phyloP scores from a whole-genome alignment of 1,140 invertebrate genomes.

The Galleria mellonella region DNA sequence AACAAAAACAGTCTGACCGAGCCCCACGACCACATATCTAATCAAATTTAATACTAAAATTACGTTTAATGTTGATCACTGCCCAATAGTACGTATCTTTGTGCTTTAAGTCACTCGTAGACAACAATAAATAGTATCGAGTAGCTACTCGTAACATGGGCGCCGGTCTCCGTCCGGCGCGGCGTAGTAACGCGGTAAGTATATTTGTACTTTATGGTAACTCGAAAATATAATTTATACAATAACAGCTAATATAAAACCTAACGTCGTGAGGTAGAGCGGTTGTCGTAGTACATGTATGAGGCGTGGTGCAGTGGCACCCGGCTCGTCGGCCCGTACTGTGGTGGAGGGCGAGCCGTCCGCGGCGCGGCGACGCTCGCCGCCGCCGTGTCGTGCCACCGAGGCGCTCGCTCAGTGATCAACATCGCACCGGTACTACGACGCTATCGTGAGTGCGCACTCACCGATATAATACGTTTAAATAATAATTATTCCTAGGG shows the following conservation, averaged over 20 bases:
- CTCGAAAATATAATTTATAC: constrained; percentile 68
- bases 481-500: constrained; percentile 70
- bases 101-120: constrained; percentile 65
- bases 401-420: constrained; percentile 50
- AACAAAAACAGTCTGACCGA: constrained; percentile 51
- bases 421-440: constrained; percentile 65
- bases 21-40: constrained; percentile 53
- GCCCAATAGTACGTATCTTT: constrained; percentile 73
- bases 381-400: constrained; percentile 9
- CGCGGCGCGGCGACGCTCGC: constrained; percentile 11
- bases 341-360: not conserved
- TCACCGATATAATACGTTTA: constrained; percentile 52
- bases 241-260: constrained; percentile 65
- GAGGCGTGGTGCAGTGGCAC: constrained; percentile 7
- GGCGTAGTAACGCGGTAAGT: constrained; percentile 21
- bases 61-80: constrained; percentile 74
- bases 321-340: constrained; percentile 6
- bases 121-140: constrained; percentile 60
- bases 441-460: constrained; percentile 56
- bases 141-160: constrained; percentile 46
- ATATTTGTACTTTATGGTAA: constrained; percentile 57
- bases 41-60: constrained; percentile 66
- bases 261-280: constrained; percentile 66
- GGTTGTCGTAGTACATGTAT: constrained; percentile 41
- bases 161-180: constrained; percentile 55